A percentile compares a stretch with the other conserved stretches of the same genome.
Evolutionary conservation across 2,113 vertebrate species (phyloP).

Genomic region (Genyomyrus donnyi): DNA sequence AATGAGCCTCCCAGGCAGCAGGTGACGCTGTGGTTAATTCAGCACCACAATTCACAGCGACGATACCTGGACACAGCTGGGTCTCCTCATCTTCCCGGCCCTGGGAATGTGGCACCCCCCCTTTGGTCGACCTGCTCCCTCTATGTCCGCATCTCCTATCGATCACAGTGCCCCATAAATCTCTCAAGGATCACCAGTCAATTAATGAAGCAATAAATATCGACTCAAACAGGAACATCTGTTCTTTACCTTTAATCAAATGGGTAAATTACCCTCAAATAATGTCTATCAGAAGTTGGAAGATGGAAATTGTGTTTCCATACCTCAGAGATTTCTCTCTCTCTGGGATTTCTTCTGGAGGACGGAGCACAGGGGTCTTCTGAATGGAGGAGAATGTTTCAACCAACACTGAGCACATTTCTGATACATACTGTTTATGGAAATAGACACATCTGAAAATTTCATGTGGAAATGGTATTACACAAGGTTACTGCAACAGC

Average conservation of each 20-base stretch:
- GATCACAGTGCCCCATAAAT: background rate
- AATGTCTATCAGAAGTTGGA: background rate
- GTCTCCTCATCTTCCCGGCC: constrained; percentile 49
- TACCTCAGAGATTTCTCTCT: constrained; percentile 35
- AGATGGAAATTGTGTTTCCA: background rate
- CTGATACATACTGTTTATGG: background rate
- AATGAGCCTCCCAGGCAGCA: background rate
- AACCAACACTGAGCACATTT: background rate
- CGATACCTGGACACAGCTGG: constrained; percentile 71
- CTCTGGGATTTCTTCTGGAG: constrained; percentile 13
- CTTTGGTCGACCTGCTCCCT: background rate
- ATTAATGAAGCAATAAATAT: background rate
- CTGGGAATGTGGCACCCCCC: background rate
- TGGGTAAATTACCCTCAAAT: background rate
- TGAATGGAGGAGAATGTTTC: background rate
- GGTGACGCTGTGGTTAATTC: background rate
- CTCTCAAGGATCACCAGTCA: background rate
- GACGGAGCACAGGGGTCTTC: constrained; percentile 31
- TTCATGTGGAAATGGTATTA: background rate
- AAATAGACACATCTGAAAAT: background rate
- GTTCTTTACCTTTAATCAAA: background rate
- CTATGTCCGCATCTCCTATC: constrained; percentile 34
- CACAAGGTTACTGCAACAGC: background rate
- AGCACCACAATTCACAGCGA: background rate
- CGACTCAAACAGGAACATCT: background rate